Evolutionary conservation across 64 coral and sea anemone species (phyloP).

Genomic region (Dendrophyllia cribrosa): DNA sequence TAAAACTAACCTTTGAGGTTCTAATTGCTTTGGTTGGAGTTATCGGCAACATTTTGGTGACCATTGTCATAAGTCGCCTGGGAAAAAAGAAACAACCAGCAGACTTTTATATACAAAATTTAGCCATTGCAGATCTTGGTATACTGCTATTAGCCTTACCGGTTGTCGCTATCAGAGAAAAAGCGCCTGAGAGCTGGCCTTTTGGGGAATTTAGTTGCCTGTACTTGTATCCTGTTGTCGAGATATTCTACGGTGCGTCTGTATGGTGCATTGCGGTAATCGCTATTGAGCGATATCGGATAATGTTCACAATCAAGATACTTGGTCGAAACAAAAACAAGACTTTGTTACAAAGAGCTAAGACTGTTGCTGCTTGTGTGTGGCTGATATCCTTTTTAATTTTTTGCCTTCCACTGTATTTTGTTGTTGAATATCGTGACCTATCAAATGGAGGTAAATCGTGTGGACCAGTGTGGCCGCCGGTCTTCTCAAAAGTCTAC

Average conservation of each 20-base stretch:
- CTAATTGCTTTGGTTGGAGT: constrained; percentile 35
- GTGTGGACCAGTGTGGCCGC: not conserved
- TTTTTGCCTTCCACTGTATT: constrained; percentile 55
- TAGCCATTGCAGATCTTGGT: constrained; percentile 61
- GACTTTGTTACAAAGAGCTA: not conserved
- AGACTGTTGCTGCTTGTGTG: constrained; percentile 13
- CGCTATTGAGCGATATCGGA: constrained; percentile 53
- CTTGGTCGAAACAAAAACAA: not conserved
- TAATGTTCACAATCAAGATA: not conserved
- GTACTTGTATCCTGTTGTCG: constrained; percentile 41
- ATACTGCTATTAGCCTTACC: constrained; percentile 48
- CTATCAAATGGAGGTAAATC: not conserved
- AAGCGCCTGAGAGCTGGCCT: constrained; percentile 37
- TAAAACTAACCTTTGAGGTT: not conserved
- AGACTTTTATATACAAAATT: constrained; percentile 53
- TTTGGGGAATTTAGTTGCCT: constrained; percentile 43
- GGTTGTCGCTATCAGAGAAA: constrained; percentile 26
- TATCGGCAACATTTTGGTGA: constrained; percentile 38
- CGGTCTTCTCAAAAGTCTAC: not conserved
- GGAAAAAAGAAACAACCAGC: not conserved
- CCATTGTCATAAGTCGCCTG: not conserved
- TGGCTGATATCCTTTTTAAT: constrained; percentile 44
- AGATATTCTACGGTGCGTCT: constrained; percentile 45
- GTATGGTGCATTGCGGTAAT: constrained; percentile 54
- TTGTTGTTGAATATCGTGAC: constrained; percentile 21